Percentiles rank a stretch among this genome's conserved stretches.
phyloP scores from a whole-genome alignment of 2,797 vertebrate genomes.

The Chelidonichthys spinosus region DNA sequence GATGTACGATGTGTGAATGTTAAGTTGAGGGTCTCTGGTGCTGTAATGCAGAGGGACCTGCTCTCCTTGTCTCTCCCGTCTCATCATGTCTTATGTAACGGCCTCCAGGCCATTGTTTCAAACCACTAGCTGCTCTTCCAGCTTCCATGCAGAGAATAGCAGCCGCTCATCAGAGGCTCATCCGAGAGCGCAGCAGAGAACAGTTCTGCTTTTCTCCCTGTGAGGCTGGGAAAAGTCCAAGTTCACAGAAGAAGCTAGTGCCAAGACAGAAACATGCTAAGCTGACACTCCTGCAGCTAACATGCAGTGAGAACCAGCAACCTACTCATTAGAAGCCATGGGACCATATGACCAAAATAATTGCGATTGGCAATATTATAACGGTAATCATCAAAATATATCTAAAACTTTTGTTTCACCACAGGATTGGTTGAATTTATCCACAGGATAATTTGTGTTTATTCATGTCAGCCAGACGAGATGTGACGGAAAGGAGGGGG shows the following conservation, averaged over 20 bases:
- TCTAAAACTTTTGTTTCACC: too few species aligned
- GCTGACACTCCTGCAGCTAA: conserved; percentile 5
- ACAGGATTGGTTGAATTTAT: too few species aligned
- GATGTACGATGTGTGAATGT: conserved; percentile 58
- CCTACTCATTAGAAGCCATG: conserved; percentile 26
- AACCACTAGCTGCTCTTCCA: conserved; percentile 46
- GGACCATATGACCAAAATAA: too few species aligned
- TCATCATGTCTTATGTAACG: conserved; percentile 66
- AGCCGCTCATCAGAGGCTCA: conserved; percentile 26
- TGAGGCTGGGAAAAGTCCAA: conserved; percentile 10
- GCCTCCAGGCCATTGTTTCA: conserved; percentile 60
- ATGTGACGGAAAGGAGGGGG: too few species aligned
- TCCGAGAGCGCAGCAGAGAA: not conserved
- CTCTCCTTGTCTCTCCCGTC: conserved; percentile 58
- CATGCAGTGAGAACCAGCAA: conserved; percentile 2
- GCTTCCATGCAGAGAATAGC: conserved; percentile 24
- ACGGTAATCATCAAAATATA: too few species aligned
- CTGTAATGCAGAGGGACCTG: conserved; percentile 27
- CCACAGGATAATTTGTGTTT: too few species aligned
- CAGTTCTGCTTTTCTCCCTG: not conserved
- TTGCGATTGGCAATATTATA: too few species aligned
- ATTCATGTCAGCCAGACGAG: too few species aligned
- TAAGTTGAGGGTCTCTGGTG: conserved; percentile 47
- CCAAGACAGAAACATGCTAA: not conserved
- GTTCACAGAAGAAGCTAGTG: conserved; percentile 2